Percentiles rank a stretch among this genome's conserved stretches.
Evolutionary conservation across 2,113 vertebrate species (phyloP).

Genomic region (Etheostoma spectabile): DNA sequence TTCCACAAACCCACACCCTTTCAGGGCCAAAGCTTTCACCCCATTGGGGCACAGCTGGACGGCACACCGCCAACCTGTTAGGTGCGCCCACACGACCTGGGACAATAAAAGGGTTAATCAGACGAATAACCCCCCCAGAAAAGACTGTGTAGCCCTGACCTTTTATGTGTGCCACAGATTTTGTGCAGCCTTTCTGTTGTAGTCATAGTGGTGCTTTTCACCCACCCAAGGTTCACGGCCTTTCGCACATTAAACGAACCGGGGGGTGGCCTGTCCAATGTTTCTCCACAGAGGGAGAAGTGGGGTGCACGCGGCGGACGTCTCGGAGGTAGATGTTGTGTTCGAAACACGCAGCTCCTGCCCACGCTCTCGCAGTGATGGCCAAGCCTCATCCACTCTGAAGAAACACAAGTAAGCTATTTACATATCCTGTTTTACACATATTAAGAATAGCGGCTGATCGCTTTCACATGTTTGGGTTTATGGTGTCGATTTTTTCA

Average conservation of each 20-base stretch:
- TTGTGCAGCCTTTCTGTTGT: rapidly evolving
- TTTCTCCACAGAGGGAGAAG: constrained; percentile 74
- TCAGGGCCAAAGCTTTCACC: background rate
- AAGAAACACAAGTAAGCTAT: background rate
- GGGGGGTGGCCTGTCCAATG: constrained; percentile 62
- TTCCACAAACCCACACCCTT: constrained; percentile 69
- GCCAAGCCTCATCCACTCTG: constrained; percentile 79
- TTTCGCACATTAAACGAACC: rapidly evolving
- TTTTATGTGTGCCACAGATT: constrained; percentile 75
- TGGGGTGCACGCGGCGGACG: constrained; percentile 34
- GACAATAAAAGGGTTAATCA: background rate
- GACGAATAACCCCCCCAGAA: too few relatives aligned
- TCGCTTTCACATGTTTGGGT: too few relatives aligned
- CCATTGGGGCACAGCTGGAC: constrained; percentile 65
- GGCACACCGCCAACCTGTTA: constrained; percentile 81
- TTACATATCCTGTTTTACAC: too few relatives aligned
- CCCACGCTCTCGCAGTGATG: constrained; percentile 69
- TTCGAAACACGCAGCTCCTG: constrained; percentile 53
- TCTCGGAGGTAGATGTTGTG: constrained; percentile 63
- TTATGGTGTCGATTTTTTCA: too few relatives aligned
- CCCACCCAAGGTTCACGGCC: constrained; percentile 50
- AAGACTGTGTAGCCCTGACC: constrained; percentile 32
- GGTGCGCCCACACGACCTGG: constrained; percentile 80
- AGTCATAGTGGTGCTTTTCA: constrained; percentile 47
- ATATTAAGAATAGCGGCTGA: too few relatives aligned